phyloP scores from a whole-genome alignment of 2,797 vertebrate genomes.

The Acridotheres tristis region DNA sequence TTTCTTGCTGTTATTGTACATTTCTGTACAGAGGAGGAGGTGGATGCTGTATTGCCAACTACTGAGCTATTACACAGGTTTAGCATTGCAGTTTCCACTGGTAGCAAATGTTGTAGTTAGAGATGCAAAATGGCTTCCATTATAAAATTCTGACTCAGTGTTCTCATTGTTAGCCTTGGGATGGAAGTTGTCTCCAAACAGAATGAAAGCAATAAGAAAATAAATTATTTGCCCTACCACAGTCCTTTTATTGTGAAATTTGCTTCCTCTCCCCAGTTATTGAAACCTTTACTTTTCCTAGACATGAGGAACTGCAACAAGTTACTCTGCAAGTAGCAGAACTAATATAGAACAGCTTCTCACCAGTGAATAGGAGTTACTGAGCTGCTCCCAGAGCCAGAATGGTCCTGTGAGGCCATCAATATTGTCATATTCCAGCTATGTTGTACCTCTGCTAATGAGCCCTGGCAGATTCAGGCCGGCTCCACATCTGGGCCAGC shows the following conservation, averaged over 20 bases:
- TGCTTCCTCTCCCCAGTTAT: neutral
- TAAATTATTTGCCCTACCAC: neutral
- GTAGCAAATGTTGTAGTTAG: neutral
- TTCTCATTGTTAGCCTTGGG: neutral
- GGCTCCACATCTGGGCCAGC: neutral
- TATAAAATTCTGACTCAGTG: neutral
- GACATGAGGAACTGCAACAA: neutral
- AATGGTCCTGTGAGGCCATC: neutral
- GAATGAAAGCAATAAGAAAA: neutral
- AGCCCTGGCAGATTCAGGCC: neutral
- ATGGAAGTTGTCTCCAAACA: neutral
- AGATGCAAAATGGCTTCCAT: neutral
- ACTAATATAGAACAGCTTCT: neutral
- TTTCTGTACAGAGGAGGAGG: neutral
- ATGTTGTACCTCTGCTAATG: neutral
- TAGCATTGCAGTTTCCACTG: neutral
- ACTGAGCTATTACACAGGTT: neutral
- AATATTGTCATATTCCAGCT: accelerated
- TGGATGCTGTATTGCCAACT: neutral
- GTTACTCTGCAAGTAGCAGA: neutral
- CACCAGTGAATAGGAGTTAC: neutral
- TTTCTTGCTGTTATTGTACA: neutral
- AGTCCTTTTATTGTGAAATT: neutral
- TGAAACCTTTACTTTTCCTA: neutral
- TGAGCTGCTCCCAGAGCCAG: neutral